Percentiles rank a stretch among this genome's conserved stretches.
Conservation (phyloP, 2,797 vertebrate species). For the Adrianichthys oophorus region DNA sequence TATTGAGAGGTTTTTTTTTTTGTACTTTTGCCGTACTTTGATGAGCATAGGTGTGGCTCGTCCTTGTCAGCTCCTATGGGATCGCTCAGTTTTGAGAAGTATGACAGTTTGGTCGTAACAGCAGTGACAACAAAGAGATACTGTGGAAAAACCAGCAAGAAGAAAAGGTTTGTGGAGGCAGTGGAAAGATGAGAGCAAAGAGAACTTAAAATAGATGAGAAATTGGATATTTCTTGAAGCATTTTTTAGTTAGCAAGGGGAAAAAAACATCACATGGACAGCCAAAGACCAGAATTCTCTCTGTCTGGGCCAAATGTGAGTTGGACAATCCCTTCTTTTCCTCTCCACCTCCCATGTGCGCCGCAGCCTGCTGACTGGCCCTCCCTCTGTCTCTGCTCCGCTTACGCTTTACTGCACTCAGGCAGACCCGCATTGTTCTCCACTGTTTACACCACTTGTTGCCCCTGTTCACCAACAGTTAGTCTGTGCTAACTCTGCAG, state of each 20-base stretch:
- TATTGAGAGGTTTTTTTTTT: not conserved
- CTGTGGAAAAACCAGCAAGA: slow-evolving; percentile 17
- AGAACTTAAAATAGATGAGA: slow-evolving; percentile 32
- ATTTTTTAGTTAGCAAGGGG: slow-evolving; percentile 24
- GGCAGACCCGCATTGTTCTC: slow-evolving; percentile 75
- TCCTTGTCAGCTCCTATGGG: slow-evolving; percentile 43
- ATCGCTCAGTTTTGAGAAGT: slow-evolving; percentile 45
- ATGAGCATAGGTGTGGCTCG: slow-evolving; percentile 32
- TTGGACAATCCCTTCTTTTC: slow-evolving; percentile 53
- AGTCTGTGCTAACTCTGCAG: slow-evolving; percentile 27
- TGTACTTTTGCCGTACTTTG: not conserved
- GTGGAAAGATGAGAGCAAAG: slow-evolving; percentile 17
- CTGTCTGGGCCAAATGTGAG: slow-evolving; percentile 20
- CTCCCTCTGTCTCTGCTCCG: slow-evolving; percentile 60
- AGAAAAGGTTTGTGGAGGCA: slow-evolving; percentile 25
- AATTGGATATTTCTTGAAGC: slow-evolving; percentile 38
- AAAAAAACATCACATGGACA: slow-evolving; percentile 21
- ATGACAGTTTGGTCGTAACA: slow-evolving; percentile 33
- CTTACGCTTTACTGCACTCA: slow-evolving; percentile 54
- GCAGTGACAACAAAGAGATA: slow-evolving; percentile 21
- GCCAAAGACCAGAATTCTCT: slow-evolving; percentile 51
- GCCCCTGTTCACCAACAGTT: slow-evolving; percentile 49
- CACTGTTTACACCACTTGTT: slow-evolving; percentile 67
- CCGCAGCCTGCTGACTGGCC: slow-evolving; percentile 66
- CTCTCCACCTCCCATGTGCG: slow-evolving; percentile 63